Base-by-base conservation (phyloP, 2,797 vertebrate species). In the Trachurus trachurus region DNA sequence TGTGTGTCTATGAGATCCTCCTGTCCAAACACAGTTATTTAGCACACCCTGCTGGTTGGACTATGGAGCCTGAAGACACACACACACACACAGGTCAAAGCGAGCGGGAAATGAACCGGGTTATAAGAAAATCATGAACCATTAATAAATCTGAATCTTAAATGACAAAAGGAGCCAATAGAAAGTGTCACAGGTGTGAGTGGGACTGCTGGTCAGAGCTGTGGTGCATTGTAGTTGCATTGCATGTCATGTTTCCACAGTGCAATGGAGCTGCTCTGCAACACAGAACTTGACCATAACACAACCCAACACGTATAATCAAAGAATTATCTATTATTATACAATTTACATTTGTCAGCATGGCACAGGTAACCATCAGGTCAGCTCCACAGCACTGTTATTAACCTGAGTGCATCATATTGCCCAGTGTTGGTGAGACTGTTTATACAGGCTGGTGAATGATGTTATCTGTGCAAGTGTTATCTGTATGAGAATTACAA, bases 181-280 rank as follows among this genome's bases (percentile, higher is more conserved):
- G 52, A 31, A 31, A 21, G n/a, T 16, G 6, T 13, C 6, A 4
- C 11, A 3, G 6, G 17, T 13, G 50, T 16, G 66, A 5, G 8
- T 5, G 60, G 40, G 29, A 6, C 15, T 1, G 22, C 53, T 75
- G 69, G 67, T 70, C 92, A 91, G 95, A 78, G 95, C 97, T 86
- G 96, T 87, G 91, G 97, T 98, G 97, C 98, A 98, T 97, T 99
- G 98, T 98, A 98, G 97, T 98, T 98, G 97, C 97, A 98, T 98
- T 99, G 97, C 97, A 98, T 94, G 96, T 97, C 5, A 5, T 7
- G 21, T 31, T 40, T 5, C 89, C 93, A 53, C 89, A 94, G 92
- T 96, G 96, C 96, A 96, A 96, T 96, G 96, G 94, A 90, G 90
- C 95, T 95, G 94, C 96, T 94, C 66, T 96, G 96, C 96, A 96